A percentile compares a stretch with the other conserved stretches of the same genome.
Evolutionary conservation across 2,797 vertebrate species (phyloP).

Genomic region (Halcyon chelicuti): DNA sequence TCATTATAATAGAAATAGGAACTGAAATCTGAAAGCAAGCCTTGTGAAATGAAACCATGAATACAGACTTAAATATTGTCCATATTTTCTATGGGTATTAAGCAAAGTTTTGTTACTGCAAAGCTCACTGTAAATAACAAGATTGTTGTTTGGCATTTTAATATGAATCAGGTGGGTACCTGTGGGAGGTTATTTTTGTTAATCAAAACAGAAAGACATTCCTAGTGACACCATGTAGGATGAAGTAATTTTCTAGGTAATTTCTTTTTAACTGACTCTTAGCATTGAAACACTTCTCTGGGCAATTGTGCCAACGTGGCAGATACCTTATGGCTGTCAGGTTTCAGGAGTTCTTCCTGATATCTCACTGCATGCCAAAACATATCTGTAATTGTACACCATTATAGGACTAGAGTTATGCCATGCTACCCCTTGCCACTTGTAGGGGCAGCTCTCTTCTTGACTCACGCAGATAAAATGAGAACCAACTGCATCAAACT

Average conservation of each 20-base stretch:
- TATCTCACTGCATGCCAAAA: not conserved
- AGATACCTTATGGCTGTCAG: not conserved
- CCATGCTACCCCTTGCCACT: not conserved
- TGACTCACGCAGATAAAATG: not conserved
- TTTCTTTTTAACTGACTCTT: not conserved
- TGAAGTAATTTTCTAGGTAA: not conserved
- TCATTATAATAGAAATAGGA: not conserved
- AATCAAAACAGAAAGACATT: not conserved
- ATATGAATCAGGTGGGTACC: not conserved
- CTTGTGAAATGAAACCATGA: not conserved
- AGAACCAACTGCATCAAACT: not conserved
- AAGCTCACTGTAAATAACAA: not conserved
- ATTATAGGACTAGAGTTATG: too few species aligned
- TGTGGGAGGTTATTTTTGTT: not conserved
- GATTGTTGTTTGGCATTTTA: not conserved
- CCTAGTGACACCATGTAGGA: accelerated
- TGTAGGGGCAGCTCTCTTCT: not conserved
- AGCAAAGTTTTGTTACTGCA: not conserved
- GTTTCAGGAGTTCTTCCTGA: not conserved
- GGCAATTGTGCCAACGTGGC: accelerated
- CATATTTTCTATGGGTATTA: not conserved
- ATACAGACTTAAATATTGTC: not conserved
- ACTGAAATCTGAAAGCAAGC: not conserved
- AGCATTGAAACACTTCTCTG: not conserved
- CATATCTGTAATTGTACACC: not conserved